Percentiles rank a stretch among this genome's conserved stretches.
phyloP scores from a whole-genome alignment of 2,888 invertebrate genomes.

The Drosophila pseudotalamancana region DNA sequence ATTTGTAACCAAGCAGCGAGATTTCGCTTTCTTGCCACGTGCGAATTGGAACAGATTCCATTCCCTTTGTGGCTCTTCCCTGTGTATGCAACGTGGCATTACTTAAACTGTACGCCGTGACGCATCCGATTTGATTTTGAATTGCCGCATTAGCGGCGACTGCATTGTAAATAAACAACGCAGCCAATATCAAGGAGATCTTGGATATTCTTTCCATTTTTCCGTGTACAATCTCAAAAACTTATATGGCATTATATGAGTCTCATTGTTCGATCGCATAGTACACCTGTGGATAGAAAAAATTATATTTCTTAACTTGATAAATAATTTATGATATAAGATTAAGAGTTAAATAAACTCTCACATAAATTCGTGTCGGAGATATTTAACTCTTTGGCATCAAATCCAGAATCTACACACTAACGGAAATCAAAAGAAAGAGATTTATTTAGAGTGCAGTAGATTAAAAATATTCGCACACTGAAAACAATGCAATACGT shows the following conservation, averaged over 20 bases:
- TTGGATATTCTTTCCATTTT: conserved; percentile 84
- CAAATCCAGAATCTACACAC: not conserved
- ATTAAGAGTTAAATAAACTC: too few species aligned
- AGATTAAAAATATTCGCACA: not conserved
- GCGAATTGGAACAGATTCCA: conserved; percentile 23
- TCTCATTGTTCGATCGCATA: conserved; percentile 78
- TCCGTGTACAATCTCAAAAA: conserved; percentile 79
- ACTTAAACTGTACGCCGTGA: conserved; percentile 47
- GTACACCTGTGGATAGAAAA: conserved; percentile 72
- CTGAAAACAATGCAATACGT: not conserved
- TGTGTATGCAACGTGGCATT: conserved; percentile 25
- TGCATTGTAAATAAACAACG: conserved; percentile 56
- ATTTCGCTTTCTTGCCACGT: conserved; percentile 75
- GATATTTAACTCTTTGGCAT: not conserved
- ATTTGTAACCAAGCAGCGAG: conserved; percentile 73
- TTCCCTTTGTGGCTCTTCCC: conserved; percentile 12
- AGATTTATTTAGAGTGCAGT: not conserved
- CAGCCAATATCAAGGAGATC: conserved; percentile 83
- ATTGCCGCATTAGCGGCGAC: conserved; percentile 18
- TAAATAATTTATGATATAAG: too few species aligned
- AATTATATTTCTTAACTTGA: not conserved
- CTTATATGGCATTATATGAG: conserved; percentile 81
- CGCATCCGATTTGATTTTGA: conserved; percentile 36
- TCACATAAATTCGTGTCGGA: too few species aligned
- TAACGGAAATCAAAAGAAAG: not conserved